Percentiles rank a stretch among this genome's conserved stretches.
Evolutionary conservation across 2,888 invertebrate genomes (phyloP).

Genomic region (Cheilosia impressa): DNA sequence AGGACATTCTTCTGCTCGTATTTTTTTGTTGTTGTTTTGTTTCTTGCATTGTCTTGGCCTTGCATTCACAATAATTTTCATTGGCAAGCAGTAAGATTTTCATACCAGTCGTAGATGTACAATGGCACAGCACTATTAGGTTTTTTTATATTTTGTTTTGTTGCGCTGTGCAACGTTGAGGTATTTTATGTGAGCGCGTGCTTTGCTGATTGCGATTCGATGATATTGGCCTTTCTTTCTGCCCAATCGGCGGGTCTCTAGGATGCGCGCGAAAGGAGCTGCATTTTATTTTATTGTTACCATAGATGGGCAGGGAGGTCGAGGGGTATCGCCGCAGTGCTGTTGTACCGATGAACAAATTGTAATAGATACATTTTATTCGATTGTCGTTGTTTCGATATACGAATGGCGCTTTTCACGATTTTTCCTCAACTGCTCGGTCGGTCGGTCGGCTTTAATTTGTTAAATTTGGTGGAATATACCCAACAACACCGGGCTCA

Average conservation of each 20-base stretch:
- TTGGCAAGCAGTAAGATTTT: slow-evolving; percentile 68
- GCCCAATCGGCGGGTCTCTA: not conserved
- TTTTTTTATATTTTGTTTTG: not conserved
- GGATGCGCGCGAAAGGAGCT: slow-evolving; percentile 73
- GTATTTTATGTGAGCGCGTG: slow-evolving; percentile 79
- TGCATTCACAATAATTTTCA: slow-evolving; percentile 76
- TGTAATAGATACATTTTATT: slow-evolving; percentile 76
- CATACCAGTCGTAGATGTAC: slow-evolving; percentile 44
- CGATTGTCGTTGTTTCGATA: slow-evolving; percentile 67
- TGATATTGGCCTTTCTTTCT: slow-evolving; percentile 48
- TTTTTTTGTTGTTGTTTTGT: not conserved
- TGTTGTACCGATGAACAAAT: slow-evolving; percentile 63
- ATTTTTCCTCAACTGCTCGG: slow-evolving; percentile 45
- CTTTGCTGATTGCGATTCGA: slow-evolving; percentile 75
- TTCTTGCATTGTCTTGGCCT: slow-evolving; percentile 74
- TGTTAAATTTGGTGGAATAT: slow-evolving; percentile 67
- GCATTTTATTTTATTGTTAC: slow-evolving; percentile 71
- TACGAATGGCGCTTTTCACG: slow-evolving; percentile 74
- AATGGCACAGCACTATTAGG: slow-evolving; percentile 22
- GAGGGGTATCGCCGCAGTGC: slow-evolving; percentile 6
- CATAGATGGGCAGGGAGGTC: slow-evolving; percentile 30
- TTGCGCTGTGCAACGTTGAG: slow-evolving; percentile 23
- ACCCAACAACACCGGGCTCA: slow-evolving; percentile 5
- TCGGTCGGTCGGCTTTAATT: slow-evolving; percentile 62
- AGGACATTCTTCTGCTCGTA: slow-evolving; percentile 58